phyloP scores from a whole-genome alignment of 1,140 invertebrate species.

The Drosophila chauvacae region DNA sequence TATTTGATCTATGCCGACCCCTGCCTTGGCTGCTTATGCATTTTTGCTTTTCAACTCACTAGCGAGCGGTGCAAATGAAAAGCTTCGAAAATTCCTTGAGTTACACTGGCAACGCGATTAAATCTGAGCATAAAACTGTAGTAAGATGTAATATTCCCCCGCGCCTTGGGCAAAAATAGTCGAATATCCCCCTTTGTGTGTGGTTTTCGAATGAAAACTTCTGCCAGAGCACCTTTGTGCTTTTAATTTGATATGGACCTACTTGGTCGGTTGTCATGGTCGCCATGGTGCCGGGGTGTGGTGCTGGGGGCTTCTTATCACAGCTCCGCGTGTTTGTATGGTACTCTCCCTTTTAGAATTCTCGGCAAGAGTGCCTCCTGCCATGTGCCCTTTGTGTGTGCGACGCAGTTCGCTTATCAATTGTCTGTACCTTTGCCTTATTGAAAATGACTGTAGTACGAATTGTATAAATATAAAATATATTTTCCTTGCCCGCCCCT shows the following conservation, averaged over 20 bases:
- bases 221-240: slow-evolving; percentile 35
- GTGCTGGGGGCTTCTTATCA: slow-evolving; percentile 29
- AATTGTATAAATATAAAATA: slow-evolving; percentile 44
- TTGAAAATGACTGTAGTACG: slow-evolving; percentile 42
- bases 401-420: slow-evolving; percentile 60
- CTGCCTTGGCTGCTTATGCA: slow-evolving; percentile 59
- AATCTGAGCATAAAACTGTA: slow-evolving; percentile 15
- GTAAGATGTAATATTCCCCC: slow-evolving; percentile 29
- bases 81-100: slow-evolving; percentile 27
- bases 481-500: slow-evolving; percentile 31
- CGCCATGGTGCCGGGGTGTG: background rate
- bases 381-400: slow-evolving; percentile 19
- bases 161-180: slow-evolving; percentile 29
- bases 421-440: slow-evolving; percentile 50
- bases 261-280: slow-evolving; percentile 27
- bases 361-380: background rate
- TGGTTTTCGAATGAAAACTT: slow-evolving; percentile 23
- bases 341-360: slow-evolving; percentile 22
- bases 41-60: slow-evolving; percentile 47
- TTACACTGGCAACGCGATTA: slow-evolving; percentile 36
- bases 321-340: slow-evolving; percentile 14
- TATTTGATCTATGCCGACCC: slow-evolving; percentile 79
- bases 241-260: slow-evolving; percentile 20
- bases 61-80: slow-evolving; percentile 30
- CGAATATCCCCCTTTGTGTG: slow-evolving; percentile 48